Base-by-base conservation (phyloP, 2,888 invertebrate species). In the Frankliniella fusca region DNA sequence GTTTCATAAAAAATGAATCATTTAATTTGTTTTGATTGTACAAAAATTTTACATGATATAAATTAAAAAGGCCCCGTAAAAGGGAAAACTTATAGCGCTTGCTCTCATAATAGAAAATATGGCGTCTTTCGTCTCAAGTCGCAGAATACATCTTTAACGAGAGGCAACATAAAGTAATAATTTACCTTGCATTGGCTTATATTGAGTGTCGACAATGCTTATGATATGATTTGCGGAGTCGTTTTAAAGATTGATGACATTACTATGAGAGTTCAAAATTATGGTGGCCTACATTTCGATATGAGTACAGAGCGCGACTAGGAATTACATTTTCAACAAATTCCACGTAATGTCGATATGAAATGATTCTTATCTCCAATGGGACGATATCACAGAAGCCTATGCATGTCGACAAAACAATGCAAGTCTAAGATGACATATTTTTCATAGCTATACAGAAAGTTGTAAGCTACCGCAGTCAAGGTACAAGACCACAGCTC, bases 31-130 rank as follows among this genome's bases (percentile, higher is more conserved):
- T 76, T 76, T 76, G 70, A 76, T 76, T 76, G 70, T 76, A 76
- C 70, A 76, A 76, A 76, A 76, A 76, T 76, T 76, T 76, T 76
- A 76, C 70, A 76, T 76, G 70, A 76, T 76, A 76, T 76, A 76
- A 76, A 76, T 76, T 76, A 76, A 76, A 27, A 76, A 76, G 27
- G 27, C 27, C 70, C 70, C 70, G 27, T 76, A 2, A 23, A 76
- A 12, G 70, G 70, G 70, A 23, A 27, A 76, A 76, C 70, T 76
- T 76, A 76, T 27, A 76, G 70, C 70, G 70, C 70, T 76, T 76
- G 70, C 70, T 76, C 70, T 76, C 70, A 76, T 76, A 76, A 76
- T 8, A 76, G 70, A 76, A 76, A 76, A 76, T 76, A 76, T 76
- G 70, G 70, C 70, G 70, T 76, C 70, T 27, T 23, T 76, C 70